Base-by-base conservation (phyloP, 2,797 vertebrate genomes). In the Ctenochaetus hawaiiensis region DNA sequence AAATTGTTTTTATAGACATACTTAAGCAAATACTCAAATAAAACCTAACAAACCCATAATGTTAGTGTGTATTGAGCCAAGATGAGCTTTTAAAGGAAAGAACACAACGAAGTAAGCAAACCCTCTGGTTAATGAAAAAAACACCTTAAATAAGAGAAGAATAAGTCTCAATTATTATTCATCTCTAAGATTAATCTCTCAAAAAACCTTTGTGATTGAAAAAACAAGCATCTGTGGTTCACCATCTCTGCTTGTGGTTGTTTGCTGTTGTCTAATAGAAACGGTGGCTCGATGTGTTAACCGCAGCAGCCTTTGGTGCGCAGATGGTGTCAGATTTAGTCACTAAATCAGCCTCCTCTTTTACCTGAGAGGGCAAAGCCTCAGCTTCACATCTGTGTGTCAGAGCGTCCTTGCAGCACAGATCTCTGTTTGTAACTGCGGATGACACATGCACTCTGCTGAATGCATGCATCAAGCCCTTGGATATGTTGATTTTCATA, bases 331-430 rank as follows among this genome's bases (percentile, higher is more conserved):
- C 2, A 5, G 39, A 30, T 58, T 76, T 16, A 58, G 63, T 45
- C 16, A 18, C 54, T 48, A 22, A 44, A 57, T 18, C 34, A 58
- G 51, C 23, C 66, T 78, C 49, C n/a, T 14, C 47, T 67, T 41
- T 68, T 73, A 84, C 59, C 67, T 34, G 67, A 81, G 84, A 77
- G 43, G 68, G 45, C 52, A 66, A 65, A 75, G 71, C n/a, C 52
- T 63, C 72, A 60, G 60, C 58, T 49, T 78, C 41, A 54, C 37
- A 16, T 81, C 69, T 68, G 80, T 39, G 81, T 87, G 62, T 72
- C 78, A 78, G 87, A 58, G 6, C 45, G 43, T 80, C 20, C 53
- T 77, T 56, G 23, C 18, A 49, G 54, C 18, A 3, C 73, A 37
- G 57, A 58, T 67, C 54, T 47, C 26, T 26, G 30, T 76, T 37